phyloP scores from a whole-genome alignment of 1,140 invertebrate genomes.

The Euura lappo region DNA sequence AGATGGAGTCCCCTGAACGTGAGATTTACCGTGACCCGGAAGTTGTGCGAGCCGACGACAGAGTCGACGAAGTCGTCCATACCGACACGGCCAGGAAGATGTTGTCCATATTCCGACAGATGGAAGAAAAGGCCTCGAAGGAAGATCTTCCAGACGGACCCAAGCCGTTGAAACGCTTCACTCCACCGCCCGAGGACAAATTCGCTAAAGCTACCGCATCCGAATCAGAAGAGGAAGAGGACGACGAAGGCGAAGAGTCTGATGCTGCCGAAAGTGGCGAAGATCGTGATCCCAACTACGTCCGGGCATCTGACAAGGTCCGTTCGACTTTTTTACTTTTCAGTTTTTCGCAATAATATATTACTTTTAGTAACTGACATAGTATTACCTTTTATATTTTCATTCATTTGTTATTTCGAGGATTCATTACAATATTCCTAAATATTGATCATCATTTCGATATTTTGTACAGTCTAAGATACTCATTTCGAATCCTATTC shows the following conservation, averaged over 20 bases:
- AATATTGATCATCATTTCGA: too few relatives aligned
- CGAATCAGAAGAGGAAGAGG: conserved; percentile 64
- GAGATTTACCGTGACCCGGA: conserved; percentile 80
- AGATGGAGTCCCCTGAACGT: conserved; percentile 73
- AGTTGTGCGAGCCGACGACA: conserved; percentile 72
- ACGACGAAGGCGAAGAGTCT: conserved; percentile 66
- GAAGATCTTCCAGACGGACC: conserved; percentile 69
- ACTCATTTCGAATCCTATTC: too few relatives aligned
- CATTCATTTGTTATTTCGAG: too few relatives aligned
- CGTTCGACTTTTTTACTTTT: conserved; percentile 7
- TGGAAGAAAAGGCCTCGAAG: conserved; percentile 75
- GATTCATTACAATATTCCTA: too few relatives aligned
- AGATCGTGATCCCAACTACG: conserved; percentile 67
- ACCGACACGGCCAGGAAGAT: conserved; percentile 83
- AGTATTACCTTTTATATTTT: too few relatives aligned
- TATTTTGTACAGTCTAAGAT: too few relatives aligned
- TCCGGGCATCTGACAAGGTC: conserved; percentile 64
- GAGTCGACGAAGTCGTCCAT: conserved; percentile 55
- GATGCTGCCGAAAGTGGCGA: conserved; percentile 65
- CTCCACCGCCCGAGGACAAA: conserved; percentile 81
- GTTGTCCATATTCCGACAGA: conserved; percentile 84
- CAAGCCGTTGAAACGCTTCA: conserved; percentile 87
- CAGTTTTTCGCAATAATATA: conserved; percentile 24
- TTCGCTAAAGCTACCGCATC: conserved; percentile 61
- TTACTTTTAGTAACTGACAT: conserved; percentile 18